Percentiles rank a stretch among this genome's conserved stretches.
Evolutionary conservation across 2,888 invertebrate species (phyloP).

Genomic region (Microplitis deprimator): DNA sequence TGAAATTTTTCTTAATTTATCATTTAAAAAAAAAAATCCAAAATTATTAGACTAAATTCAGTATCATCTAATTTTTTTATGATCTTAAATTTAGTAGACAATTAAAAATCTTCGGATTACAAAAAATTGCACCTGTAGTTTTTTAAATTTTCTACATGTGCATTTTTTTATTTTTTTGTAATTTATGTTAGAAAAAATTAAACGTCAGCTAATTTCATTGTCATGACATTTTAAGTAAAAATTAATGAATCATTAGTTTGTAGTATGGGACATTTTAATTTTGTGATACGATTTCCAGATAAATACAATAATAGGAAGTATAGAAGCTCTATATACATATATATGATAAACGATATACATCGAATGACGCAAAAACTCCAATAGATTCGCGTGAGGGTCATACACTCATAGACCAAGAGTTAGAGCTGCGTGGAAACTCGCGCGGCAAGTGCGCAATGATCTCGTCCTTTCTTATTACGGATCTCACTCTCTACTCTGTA

Average conservation of each 20-base stretch:
- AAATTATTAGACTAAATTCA: no score
- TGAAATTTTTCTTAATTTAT: no score
- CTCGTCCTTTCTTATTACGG: constrained; percentile 16
- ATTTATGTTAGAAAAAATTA: no score
- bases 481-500: not conserved
- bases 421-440: constrained; percentile 22
- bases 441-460: constrained; percentile 18
- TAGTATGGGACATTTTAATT: not conserved
- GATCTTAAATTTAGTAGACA: no score
- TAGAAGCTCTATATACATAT: not conserved
- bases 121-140: no score
- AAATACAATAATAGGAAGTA: not conserved
- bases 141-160: no score
- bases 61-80: no score
- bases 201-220: no score
- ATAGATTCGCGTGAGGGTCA: constrained; percentile 3
- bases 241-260: not conserved
- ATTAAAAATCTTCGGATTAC: no score
- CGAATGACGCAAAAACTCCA: constrained; percentile 16
- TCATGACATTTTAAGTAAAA: not conserved
- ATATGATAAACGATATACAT: not conserved
- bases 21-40: no score
- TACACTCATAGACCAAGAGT: not conserved
- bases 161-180: no score
- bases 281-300: not conserved